Base-by-base conservation (phyloP, 2,888 invertebrate genomes). In the Melanargia galathea region DNA sequence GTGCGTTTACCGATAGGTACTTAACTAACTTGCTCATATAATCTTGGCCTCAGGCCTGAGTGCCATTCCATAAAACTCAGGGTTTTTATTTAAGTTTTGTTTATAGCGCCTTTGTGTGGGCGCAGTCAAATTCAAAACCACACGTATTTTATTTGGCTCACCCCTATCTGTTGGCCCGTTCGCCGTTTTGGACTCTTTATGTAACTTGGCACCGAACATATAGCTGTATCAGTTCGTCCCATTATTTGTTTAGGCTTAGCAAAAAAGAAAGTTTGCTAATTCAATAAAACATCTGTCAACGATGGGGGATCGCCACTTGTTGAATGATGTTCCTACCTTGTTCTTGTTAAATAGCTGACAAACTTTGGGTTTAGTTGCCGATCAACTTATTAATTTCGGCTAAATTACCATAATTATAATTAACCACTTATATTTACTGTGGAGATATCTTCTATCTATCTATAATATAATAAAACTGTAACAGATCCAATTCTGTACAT, bases 251-350 rank as follows among this genome's bases (percentile, higher is more conserved):
- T 67, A 67, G 71, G 70, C 62, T 62, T 38, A 45, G 49, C 52
- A 60, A 64, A 68, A 67, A 63, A 62, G 60, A 61, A 48, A 62
- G 49, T 67, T 64, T 55, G 35, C 38, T 64, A 67, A 66, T 57
- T 67, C 62, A 60, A 61, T 65, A 61, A 52, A 52, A 59, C 63
- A 63, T 63, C 54, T 57, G 24, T 65, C 57, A 60, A 63, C 57
- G 57, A 30, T 64, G 62, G 62, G 66, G 65, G 63, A 64, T 40
- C 20, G 33, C 65, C 70, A 75, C 75, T 76, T 78, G 76, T 77
- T 76, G 43, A 60, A 60, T 38, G 26, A 24, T 55, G 6, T 38
- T 24, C n/a, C 13, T 30, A 49, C 6, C 7, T 8, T 30, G 26
- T 2, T 30, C 18, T 26, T 43, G 8, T 26, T 24, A 11, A 13